Conservation (phyloP, 1,140 invertebrate genomes). For the Drosophila ananassae region DNA sequence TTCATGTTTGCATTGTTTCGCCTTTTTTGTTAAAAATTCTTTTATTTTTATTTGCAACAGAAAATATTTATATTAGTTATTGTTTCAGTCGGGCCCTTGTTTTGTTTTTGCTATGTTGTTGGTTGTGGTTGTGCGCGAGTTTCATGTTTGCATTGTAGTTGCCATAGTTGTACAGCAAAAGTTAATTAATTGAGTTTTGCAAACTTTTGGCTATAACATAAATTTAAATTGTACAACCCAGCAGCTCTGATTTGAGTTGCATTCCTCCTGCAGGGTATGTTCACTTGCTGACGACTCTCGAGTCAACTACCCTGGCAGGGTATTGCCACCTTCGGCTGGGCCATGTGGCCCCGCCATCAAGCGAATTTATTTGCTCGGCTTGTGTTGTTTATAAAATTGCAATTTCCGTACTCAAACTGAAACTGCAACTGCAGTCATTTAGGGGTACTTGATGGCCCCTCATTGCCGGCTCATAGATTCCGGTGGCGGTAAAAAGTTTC, state of each 20-base stretch:
- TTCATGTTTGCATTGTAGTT: slow-evolving; percentile 52
- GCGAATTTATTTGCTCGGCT: slow-evolving; percentile 45
- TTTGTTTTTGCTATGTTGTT: slow-evolving; percentile 27
- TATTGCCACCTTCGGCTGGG: slow-evolving; percentile 18
- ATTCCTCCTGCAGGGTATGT: slow-evolving; percentile 7
- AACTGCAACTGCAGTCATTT: slow-evolving; percentile 77
- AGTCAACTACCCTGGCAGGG: slow-evolving; percentile 4
- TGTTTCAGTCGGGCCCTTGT: slow-evolving; percentile 39
- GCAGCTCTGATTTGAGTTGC: slow-evolving; percentile 26
- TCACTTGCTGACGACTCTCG: not conserved
- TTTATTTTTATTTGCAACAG: slow-evolving; percentile 56
- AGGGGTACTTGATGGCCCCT: slow-evolving; percentile 59
- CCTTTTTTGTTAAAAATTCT: slow-evolving; percentile 57
- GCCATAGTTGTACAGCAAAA: slow-evolving; percentile 61
- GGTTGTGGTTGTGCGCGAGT: slow-evolving; percentile 23
- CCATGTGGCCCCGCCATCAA: not conserved
- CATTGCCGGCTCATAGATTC: slow-evolving; percentile 42
- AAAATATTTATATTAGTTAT: slow-evolving; percentile 77
- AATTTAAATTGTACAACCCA: slow-evolving; percentile 69
- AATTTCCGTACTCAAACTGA: slow-evolving; percentile 48
- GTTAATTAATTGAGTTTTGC: slow-evolving; percentile 81
- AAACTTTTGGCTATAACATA: slow-evolving; percentile 78
- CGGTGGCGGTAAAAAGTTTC: slow-evolving; percentile 44
- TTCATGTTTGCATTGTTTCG: slow-evolving; percentile 52
- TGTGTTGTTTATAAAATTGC: slow-evolving; percentile 65